Conservation (phyloP, 2,113 vertebrate genomes). For the Theristicus caerulescens region DNA sequence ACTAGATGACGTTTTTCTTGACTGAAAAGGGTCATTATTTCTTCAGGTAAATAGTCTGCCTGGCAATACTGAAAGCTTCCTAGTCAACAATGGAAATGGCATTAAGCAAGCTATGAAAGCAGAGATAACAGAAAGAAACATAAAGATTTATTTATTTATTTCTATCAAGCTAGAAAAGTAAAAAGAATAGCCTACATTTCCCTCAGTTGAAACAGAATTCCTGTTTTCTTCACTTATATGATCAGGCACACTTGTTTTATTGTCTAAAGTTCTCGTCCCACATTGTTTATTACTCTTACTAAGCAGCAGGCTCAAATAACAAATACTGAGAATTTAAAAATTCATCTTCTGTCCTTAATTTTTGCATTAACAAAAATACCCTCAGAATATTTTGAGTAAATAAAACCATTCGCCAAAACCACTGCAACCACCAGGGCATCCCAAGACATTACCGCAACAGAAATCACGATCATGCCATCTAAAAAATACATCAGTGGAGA, state of each 20-base stretch:
- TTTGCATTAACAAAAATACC: not conserved
- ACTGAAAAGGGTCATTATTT: not conserved
- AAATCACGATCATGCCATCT: not conserved
- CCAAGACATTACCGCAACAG: not conserved
- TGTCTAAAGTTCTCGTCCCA: not conserved
- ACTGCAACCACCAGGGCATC: not conserved
- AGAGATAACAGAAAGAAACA: not conserved
- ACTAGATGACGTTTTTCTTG: not conserved
- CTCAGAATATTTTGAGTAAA: not conserved
- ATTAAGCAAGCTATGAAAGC: not conserved
- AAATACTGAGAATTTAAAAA: not conserved
- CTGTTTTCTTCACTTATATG: not conserved
- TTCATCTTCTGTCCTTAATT: not conserved
- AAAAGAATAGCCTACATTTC: not conserved
- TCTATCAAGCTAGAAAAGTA: not conserved
- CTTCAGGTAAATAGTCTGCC: not conserved
- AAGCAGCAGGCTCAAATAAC: not conserved
- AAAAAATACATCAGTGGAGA: not conserved
- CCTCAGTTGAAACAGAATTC: not conserved
- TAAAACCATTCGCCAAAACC: not conserved
- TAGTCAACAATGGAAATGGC: not conserved
- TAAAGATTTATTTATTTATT: not conserved
- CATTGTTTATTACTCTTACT: not conserved
- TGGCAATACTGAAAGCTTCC: not conserved
- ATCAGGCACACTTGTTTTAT: not conserved